A percentile compares a stretch with the other conserved stretches of the same genome.
phyloP scores from a whole-genome alignment of 2,797 vertebrate species.

The Pangasius djambal region DNA sequence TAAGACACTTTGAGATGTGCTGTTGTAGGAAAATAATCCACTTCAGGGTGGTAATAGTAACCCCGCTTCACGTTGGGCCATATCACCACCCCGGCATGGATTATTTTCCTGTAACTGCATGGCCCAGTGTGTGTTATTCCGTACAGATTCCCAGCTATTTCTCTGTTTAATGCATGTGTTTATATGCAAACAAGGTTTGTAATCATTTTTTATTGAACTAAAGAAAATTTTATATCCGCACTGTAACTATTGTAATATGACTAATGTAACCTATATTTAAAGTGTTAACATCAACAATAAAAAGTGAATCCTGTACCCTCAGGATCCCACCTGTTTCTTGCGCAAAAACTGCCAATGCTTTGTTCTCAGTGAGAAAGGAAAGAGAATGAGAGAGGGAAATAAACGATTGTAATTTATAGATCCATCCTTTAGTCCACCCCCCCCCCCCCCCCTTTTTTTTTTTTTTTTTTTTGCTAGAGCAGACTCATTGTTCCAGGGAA shows the following conservation, averaged over 20 bases:
- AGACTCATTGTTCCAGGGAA: constrained; percentile 57
- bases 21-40: background rate
- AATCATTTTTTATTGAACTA: background rate
- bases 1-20: background rate
- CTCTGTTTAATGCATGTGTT: background rate
- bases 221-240: background rate
- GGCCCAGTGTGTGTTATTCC: background rate
- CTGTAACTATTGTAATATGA: background rate
- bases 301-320: constrained; percentile 55
- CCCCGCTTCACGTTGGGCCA: background rate
- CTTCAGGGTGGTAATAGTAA: background rate
- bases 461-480: constrained; percentile 19
- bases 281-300: constrained; percentile 61
- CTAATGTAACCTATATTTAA: background rate
- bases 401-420: constrained; percentile 72
- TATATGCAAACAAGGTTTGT: background rate
- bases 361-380: constrained; percentile 30
- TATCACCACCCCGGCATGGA: background rate
- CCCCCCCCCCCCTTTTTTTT: background rate
- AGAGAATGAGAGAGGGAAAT: constrained; percentile 58
- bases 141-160: background rate
- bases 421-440: constrained; percentile 51
- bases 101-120: background rate
- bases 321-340: constrained; percentile 31
- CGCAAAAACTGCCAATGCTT: constrained; percentile 35